phyloP scores from a whole-genome alignment of 2,888 invertebrate genomes.

The Acanthococcus lagerstroemiae region DNA sequence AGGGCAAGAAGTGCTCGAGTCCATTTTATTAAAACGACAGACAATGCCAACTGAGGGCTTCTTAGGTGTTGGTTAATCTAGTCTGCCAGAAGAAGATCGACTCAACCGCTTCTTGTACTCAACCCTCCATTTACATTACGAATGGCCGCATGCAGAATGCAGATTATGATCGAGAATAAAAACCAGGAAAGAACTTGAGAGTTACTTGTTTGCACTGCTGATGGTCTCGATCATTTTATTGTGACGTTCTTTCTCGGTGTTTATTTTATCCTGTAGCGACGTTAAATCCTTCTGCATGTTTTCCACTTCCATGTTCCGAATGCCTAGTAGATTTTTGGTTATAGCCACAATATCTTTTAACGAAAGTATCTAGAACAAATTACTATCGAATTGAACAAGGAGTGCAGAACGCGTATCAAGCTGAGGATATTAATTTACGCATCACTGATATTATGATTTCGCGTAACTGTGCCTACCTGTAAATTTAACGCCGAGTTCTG shows the following conservation, averaged over 20 bases:
- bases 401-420: not conserved
- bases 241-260: constrained; percentile 61
- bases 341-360: constrained; percentile 71
- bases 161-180: constrained; percentile 1
- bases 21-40: too few relatives aligned
- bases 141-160: not conserved
- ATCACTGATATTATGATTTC: not conserved
- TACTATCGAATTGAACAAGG: constrained; percentile 39
- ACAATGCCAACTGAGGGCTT: too few relatives aligned
- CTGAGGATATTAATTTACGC: too few relatives aligned
- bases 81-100: too few relatives aligned
- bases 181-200: not conserved
- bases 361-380: constrained; percentile 64
- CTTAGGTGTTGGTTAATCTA: too few relatives aligned
- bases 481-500: constrained; percentile 60
- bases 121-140: too few relatives aligned
- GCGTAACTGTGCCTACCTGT: constrained; percentile 47
- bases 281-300: constrained; percentile 62
- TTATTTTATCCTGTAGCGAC: constrained; percentile 57
- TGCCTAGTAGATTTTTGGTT: constrained; percentile 67
- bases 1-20: too few relatives aligned
- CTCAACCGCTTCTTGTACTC: too few relatives aligned
- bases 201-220: constrained; percentile 52
- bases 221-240: constrained; percentile 58
- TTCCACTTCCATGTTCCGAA: constrained; percentile 66